Percentiles rank a stretch among this genome's conserved stretches.
phyloP scores from a whole-genome alignment of 2,113 vertebrate genomes.

The human region DNA sequence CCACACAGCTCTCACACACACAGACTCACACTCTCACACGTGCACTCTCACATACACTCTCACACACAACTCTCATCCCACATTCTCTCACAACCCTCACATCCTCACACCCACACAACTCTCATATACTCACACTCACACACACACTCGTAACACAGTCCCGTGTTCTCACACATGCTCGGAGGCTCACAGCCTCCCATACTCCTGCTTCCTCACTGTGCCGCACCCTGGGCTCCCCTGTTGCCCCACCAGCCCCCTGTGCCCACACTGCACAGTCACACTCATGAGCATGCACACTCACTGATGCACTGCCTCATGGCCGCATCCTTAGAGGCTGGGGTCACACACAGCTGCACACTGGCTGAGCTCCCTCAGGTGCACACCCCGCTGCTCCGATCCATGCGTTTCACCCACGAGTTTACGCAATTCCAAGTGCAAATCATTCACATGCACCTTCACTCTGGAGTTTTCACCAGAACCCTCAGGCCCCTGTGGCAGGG shows the following conservation, averaged over 20 bases:
- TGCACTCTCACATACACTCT: background rate
- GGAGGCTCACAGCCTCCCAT: background rate
- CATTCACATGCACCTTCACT: accelerated
- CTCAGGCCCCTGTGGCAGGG: background rate
- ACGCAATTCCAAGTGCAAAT: background rate
- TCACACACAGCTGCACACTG: accelerated
- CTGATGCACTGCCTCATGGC: background rate
- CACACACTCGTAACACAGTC: background rate
- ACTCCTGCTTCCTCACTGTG: no score
- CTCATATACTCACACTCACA: background rate
- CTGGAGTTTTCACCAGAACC: background rate
- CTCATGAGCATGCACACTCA: accelerated
- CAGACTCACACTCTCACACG: background rate
- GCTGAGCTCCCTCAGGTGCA: background rate
- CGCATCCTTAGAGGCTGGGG: accelerated
- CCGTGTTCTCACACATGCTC: background rate
- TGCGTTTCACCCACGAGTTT: background rate
- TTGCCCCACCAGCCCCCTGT: background rate
- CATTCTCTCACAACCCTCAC: background rate
- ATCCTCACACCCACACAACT: background rate
- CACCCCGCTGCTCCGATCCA: accelerated
- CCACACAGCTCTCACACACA: background rate
- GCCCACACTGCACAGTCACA: background rate
- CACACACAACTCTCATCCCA: background rate
- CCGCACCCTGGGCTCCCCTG: no score